phyloP scores from a whole-genome alignment of 2,797 vertebrate genomes.

The Tamandua tetradactyla region DNA sequence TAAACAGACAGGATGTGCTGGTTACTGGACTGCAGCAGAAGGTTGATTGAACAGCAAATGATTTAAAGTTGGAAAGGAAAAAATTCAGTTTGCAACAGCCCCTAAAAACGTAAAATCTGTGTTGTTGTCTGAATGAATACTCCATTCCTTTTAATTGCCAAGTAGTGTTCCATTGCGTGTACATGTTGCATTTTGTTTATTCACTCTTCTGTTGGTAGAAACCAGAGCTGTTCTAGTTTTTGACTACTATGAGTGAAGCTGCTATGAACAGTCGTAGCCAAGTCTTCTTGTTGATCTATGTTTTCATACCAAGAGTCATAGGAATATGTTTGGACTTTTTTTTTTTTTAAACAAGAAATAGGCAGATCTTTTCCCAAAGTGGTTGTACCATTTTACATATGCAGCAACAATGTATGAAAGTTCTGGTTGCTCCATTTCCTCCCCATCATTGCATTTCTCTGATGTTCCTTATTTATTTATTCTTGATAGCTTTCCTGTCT shows the following conservation, averaged over 20 bases:
- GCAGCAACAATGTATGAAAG: accelerated
- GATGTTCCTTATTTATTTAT: background rate
- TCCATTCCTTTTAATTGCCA: background rate
- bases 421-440: accelerated
- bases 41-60: background rate
- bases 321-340: too few relatives aligned
- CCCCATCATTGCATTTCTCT: too few relatives aligned
- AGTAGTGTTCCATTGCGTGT: accelerated
- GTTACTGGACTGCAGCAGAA: background rate
- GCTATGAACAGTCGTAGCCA: accelerated
- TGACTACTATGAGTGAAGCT: accelerated
- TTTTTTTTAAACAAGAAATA: background rate
- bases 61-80: slow-evolving; percentile 26
- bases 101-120: background rate
- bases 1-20: background rate
- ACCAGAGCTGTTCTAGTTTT: accelerated
- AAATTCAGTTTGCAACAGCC: background rate
- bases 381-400: accelerated
- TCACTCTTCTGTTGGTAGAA: background rate
- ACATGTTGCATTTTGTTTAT: too few relatives aligned
- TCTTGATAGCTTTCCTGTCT: background rate
- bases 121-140: background rate
- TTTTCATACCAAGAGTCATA: background rate
- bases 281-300: accelerated
- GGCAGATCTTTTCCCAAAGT: too few relatives aligned